These are phyloP conservation scores for Lepidurus apus DNA, from an alignment of 1,140 invertebrate species.

Conservation along the genomic window DNA sequence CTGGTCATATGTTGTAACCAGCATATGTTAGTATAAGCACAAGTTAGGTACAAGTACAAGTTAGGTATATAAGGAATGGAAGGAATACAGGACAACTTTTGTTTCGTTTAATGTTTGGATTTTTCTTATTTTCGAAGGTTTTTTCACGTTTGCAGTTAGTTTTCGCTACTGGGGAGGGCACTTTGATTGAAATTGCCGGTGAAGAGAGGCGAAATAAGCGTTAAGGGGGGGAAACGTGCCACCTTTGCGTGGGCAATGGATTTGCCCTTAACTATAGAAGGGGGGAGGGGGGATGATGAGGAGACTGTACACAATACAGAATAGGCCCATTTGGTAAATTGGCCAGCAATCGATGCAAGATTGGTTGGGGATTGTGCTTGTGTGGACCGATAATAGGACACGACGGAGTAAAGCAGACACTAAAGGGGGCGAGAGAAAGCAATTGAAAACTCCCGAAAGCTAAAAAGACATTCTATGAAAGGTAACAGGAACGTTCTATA, in stretches of 20 bases:
- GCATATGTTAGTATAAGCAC: background rate
- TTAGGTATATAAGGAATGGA: background rate
- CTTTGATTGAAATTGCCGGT: constrained; percentile 6
- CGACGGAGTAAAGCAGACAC: background rate
- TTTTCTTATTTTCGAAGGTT: background rate
- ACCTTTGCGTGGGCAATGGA: background rate
- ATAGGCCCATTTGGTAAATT: constrained; percentile 18
- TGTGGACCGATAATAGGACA: background rate
- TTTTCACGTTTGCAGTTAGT: background rate
- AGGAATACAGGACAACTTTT: background rate
- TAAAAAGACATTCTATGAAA: too few relatives aligned
- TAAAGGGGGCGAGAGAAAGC: background rate
- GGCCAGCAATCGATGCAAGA: constrained; percentile 13
- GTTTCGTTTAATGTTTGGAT: background rate
- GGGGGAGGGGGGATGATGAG: background rate
- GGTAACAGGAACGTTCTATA: too few relatives aligned
- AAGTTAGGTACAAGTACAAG: background rate
- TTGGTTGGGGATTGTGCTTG: background rate
- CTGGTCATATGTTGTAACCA: background rate
- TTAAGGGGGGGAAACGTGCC: background rate
- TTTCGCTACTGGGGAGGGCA: background rate
- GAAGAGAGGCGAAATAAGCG: constrained; percentile 12
- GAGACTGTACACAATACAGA: background rate
- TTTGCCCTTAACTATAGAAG: background rate
- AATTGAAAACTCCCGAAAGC: background rate